Conservation (phyloP, 2,888 invertebrate genomes). For the Epinotia nisella region DNA sequence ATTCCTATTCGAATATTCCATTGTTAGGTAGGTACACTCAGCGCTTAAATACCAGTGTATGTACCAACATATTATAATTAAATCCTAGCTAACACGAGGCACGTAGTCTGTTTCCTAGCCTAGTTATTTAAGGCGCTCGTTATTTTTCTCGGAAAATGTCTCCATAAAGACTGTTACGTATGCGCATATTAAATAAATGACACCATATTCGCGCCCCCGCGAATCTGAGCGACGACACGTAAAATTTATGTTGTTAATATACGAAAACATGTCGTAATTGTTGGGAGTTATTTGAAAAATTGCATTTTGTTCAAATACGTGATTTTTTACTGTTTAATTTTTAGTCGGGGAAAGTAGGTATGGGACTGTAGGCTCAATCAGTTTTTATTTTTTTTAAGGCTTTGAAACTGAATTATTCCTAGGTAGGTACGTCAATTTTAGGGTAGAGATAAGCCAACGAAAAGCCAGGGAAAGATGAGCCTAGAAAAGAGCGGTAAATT, state of each 20-base stretch:
- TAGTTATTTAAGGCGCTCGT: slow-evolving; percentile 42
- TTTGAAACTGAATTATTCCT: too few species aligned
- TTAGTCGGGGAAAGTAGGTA: too few species aligned
- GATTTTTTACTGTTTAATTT: too few species aligned
- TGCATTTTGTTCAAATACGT: background rate
- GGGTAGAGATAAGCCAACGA: too few species aligned
- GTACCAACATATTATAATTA: background rate
- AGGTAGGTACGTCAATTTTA: too few species aligned
- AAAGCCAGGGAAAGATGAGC: too few species aligned
- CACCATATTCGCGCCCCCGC: slow-evolving; percentile 54
- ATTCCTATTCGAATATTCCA: too few species aligned
- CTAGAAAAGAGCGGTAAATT: too few species aligned
- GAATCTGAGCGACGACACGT: slow-evolving; percentile 54
- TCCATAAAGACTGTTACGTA: slow-evolving; percentile 61
- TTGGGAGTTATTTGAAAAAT: background rate
- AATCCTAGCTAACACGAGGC: slow-evolving; percentile 17
- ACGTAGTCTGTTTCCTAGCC: slow-evolving; percentile 42
- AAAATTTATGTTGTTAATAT: slow-evolving; percentile 63
- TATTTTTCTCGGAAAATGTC: slow-evolving; percentile 52
- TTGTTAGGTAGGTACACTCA: too few species aligned
- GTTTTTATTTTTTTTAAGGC: too few species aligned
- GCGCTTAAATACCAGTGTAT: too few species aligned
- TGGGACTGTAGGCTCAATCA: too few species aligned
- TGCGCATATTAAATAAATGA: slow-evolving; percentile 64
- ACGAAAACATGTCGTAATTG: slow-evolving; percentile 32